Conservation (phyloP, 2,113 vertebrate genomes). For the Paraplagusia blochii region DNA sequence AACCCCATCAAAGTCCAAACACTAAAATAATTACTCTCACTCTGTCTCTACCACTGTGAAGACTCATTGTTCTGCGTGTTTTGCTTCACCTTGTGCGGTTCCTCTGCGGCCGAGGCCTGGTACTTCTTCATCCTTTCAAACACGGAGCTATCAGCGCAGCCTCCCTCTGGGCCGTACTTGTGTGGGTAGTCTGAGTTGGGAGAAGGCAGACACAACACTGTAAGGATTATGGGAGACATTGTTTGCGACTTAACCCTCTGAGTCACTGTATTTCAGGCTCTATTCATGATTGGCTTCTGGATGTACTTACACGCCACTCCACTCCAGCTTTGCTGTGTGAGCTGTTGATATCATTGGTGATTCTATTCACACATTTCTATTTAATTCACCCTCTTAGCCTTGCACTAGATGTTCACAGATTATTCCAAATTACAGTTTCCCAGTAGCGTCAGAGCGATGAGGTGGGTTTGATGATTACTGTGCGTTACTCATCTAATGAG, state of each 20-base stretch:
- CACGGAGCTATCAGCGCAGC: conserved; percentile 92
- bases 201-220: conserved; percentile 56
- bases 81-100: conserved; percentile 67
- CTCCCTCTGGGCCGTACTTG: conserved; percentile 93
- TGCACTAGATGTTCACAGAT: conserved; percentile 47
- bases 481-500: conserved; percentile 59
- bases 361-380: conserved; percentile 44
- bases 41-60: neutral
- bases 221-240: conserved; percentile 66
- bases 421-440: conserved; percentile 39
- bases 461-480: conserved; percentile 35
- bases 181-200: conserved; percentile 87
- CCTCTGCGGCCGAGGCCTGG: conserved; percentile 82
- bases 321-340: conserved; percentile 51
- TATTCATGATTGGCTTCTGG: conserved; percentile 65
- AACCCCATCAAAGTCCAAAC: neutral
- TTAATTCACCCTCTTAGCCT: conserved; percentile 50
- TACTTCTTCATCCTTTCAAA: conserved; percentile 95
- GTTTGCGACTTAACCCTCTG: conserved; percentile 64
- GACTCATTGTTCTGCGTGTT: conserved; percentile 10
- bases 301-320: conserved; percentile 56
- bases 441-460: conserved; percentile 16
- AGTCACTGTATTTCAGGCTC: conserved; percentile 63
- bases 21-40: neutral
- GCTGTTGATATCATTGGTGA: conserved; percentile 46